Conservation (phyloP, 2,113 vertebrate genomes). For the Pterocles orientalis region DNA sequence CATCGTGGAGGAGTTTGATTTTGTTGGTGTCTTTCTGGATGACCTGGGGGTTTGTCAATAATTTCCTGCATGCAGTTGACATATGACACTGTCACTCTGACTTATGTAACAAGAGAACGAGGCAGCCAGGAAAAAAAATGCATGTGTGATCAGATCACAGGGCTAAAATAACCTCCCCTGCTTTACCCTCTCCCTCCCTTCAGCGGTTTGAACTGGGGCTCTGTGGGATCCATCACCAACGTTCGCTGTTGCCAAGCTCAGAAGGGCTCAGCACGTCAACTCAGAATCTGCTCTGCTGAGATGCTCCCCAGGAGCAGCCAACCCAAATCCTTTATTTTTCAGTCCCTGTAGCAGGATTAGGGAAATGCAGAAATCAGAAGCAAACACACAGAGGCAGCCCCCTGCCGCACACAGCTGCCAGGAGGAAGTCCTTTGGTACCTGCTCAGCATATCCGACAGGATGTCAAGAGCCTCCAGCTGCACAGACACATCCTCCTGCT, state of each 20-base stretch:
- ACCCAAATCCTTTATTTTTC: background rate
- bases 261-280: background rate
- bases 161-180: constrained; percentile 48
- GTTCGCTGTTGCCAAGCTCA: background rate
- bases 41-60: background rate
- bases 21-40: background rate
- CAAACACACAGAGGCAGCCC: background rate
- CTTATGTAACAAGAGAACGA: constrained; percentile 12
- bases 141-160: background rate
- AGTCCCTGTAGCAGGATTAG: background rate
- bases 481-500: constrained; percentile 91
- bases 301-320: background rate
- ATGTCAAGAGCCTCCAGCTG: constrained; percentile 97
- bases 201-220: background rate
- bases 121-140: background rate
- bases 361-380: background rate
- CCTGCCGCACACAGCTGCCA: background rate
- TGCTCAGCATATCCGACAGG: constrained; percentile 94
- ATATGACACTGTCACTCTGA: constrained; percentile 18
- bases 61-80: background rate
- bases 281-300: background rate
- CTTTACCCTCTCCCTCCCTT: background rate
- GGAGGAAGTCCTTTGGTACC: constrained; percentile 71
- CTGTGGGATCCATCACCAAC: background rate
- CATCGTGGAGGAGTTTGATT: background rate